A percentile compares a stretch with the other conserved stretches of the same genome.
These are phyloP conservation scores for Yponomeuta malinellus DNA, from an alignment of 2,888 invertebrate species.

Conservation along the genomic window DNA sequence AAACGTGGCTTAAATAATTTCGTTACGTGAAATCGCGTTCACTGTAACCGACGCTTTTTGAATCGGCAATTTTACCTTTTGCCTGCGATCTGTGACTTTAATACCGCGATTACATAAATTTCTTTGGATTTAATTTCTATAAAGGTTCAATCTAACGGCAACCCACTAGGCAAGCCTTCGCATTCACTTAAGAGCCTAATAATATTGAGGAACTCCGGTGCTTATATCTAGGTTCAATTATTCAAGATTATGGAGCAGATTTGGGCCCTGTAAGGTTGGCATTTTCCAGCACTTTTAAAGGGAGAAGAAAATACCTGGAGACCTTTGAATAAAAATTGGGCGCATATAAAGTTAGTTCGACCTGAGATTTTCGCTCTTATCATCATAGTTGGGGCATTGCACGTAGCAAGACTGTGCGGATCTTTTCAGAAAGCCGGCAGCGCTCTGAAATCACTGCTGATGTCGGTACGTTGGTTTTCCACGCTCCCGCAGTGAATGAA, in stretches of 20 bases:
- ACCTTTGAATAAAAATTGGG: too few species aligned
- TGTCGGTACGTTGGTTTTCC: too few species aligned
- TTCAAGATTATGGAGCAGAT: too few species aligned
- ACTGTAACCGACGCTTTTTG: background rate
- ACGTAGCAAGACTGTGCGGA: too few species aligned
- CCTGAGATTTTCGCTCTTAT: background rate
- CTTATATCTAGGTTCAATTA: background rate
- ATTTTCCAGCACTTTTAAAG: too few species aligned
- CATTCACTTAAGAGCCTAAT: background rate
- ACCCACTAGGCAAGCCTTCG: constrained; percentile 14
- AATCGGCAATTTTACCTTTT: background rate
- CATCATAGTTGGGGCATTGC: too few species aligned
- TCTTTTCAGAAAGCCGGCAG: too few species aligned
- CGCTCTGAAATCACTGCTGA: too few species aligned
- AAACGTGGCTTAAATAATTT: background rate
- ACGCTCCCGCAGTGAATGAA: background rate
- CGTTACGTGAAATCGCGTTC: background rate
- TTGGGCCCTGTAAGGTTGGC: too few species aligned
- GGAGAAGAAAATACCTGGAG: too few species aligned
- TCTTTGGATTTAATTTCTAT: constrained; percentile 30
- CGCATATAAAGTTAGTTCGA: background rate
- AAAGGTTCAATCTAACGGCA: constrained; percentile 27
- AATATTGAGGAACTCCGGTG: background rate
- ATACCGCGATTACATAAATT: constrained; percentile 21
- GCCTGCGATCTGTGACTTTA: constrained; percentile 1